Evolutionary conservation across 2,888 invertebrate species (phyloP), one percentile per base, ranked within the genome.

Genomic region (Drosophila conformis): DNA sequence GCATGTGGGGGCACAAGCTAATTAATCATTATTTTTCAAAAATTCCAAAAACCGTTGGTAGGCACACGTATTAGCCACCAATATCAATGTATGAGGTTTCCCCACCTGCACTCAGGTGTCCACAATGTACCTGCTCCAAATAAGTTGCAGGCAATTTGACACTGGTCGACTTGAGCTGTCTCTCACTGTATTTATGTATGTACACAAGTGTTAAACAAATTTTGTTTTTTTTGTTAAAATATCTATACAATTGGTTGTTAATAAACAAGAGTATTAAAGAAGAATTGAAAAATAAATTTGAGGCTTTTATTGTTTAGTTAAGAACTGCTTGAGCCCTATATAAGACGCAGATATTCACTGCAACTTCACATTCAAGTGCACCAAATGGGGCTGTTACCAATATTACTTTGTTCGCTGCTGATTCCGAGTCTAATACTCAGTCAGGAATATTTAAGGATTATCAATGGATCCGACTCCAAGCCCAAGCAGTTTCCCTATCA

Each of bases 401-500:
- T 56, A 4, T 10, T 59, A n/a, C 11, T 89, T 5, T 46, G 61
- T 2, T 40, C 65, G 57, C 69, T 70, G 38, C 13, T 67, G 6
- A 31, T 46, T 21, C 42, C 57, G 11, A 40, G 33, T 7, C 51
- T 59, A 0, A 63, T 51, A 21, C 72, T 60, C 15, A 52, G 64
- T 18, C 51, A 66, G 15, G 71, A 63, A 8, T 54, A 63, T 7
- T 31, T 71, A 27, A 69, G 89, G 7, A 89, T 84, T 11, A 63
- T 87, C 40, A 73, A 76, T 62, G 84, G 89, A 2, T 33, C 48
- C 1, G 8, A 35, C 1, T 69, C 85, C 1, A 64, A 21, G 25
- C 35, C 46, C 0, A 71, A 35, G 7, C 63, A 83, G 36, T 56
- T 84, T 10, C 72, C 87, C 18, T 84, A 87, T 52, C 82, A 87